Evolutionary conservation across 1,140 invertebrate species (phyloP).

Genomic region (Luehdorfia chinensis): DNA sequence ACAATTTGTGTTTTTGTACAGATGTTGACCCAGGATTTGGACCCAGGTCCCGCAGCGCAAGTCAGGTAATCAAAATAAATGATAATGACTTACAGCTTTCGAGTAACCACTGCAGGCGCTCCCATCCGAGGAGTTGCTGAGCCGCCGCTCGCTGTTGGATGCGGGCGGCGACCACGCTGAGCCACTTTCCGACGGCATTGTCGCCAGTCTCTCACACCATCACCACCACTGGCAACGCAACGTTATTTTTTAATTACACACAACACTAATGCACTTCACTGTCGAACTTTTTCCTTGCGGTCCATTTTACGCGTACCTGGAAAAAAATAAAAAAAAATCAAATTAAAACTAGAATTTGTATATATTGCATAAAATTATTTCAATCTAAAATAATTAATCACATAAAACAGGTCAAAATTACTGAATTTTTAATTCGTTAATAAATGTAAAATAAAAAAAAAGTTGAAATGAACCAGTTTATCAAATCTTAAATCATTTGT

Average conservation of each 20-base stretch:
- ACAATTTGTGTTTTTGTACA: too few relatives aligned
- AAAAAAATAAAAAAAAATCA: slow-evolving; percentile 16
- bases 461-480: too few relatives aligned
- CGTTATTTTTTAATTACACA: slow-evolving; percentile 32
- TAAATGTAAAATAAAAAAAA: too few relatives aligned
- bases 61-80: too few relatives aligned
- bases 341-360: too few relatives aligned
- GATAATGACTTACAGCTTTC: slow-evolving; percentile 75
- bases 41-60: too few relatives aligned
- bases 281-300: slow-evolving; percentile 22
- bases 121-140: slow-evolving; percentile 75
- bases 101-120: slow-evolving; percentile 73
- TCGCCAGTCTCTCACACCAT: slow-evolving; percentile 38
- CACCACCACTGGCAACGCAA: slow-evolving; percentile 28
- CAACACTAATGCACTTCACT: slow-evolving; percentile 43
- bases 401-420: too few relatives aligned
- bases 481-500: too few relatives aligned
- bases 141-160: slow-evolving; percentile 62
- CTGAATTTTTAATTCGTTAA: too few relatives aligned
- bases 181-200: slow-evolving; percentile 73
- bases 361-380: too few relatives aligned
- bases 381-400: too few relatives aligned
- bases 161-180: slow-evolving; percentile 66
- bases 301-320: slow-evolving; percentile 53
- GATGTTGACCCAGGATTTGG: too few relatives aligned